These are phyloP conservation scores for Lasioglossum lativentre DNA, from an alignment of 2,888 invertebrate genomes.

Conservation along the genomic window DNA sequence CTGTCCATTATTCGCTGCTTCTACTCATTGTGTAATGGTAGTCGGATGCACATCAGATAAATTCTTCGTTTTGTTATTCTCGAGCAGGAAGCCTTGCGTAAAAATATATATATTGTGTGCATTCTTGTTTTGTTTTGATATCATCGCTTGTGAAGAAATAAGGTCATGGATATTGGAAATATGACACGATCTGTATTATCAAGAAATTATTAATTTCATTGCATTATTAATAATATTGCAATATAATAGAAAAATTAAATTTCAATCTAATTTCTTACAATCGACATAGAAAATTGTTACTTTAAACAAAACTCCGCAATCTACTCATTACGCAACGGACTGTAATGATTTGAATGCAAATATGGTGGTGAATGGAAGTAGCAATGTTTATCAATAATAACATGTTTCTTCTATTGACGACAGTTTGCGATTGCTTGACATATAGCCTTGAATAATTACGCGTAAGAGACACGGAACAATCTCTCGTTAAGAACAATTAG, in stretches of 20 bases:
- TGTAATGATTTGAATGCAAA: not conserved
- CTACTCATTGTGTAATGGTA: not conserved
- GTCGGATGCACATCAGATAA: constrained; percentile 10
- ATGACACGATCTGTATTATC: too few relatives aligned
- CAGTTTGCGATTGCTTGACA: not conserved
- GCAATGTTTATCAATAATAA: not conserved
- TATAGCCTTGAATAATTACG: not conserved
- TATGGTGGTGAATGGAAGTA: not conserved
- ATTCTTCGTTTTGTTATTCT: not conserved
- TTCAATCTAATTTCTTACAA: not conserved
- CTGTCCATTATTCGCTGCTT: not conserved
- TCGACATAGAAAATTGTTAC: not conserved
- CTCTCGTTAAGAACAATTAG: not conserved
- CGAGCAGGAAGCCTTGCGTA: not conserved
- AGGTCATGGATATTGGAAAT: not conserved
- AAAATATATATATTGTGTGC: not conserved
- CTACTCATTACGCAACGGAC: not conserved
- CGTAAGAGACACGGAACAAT: not conserved
- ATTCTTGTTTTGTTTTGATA: not conserved
- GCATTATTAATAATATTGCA: not conserved
- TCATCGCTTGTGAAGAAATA: not conserved
- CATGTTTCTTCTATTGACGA: not conserved
- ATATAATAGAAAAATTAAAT: not conserved
- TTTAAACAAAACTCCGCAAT: not conserved
- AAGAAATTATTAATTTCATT: not conserved